Conservation (phyloP, 2,797 vertebrate genomes). For the Neoniphon sammara region DNA sequence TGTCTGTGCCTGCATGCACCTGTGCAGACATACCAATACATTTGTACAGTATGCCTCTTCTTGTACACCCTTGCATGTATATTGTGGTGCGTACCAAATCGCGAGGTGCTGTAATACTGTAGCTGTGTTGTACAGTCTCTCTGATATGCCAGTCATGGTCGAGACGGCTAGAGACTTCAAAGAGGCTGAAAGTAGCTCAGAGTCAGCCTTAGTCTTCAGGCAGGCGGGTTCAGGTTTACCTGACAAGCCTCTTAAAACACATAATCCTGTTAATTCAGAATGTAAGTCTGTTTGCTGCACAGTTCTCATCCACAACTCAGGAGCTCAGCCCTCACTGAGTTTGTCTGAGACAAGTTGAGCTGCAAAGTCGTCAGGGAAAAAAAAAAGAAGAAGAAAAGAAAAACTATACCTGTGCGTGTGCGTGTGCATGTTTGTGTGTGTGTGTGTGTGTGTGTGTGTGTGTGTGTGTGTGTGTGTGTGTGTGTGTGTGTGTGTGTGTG, state of each 20-base stretch:
- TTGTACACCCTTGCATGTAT: constrained; percentile 22
- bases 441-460: constrained; percentile 21
- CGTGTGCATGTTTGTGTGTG: constrained; percentile 17
- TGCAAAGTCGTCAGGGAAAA: constrained; percentile 53
- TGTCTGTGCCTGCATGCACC: constrained; percentile 28
- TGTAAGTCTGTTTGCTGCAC: constrained; percentile 78
- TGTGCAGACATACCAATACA: neutral
- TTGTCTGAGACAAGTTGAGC: constrained; percentile 74
- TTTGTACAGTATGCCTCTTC: neutral
- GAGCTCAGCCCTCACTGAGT: constrained; percentile 70
- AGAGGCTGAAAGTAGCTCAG: constrained; percentile 74
- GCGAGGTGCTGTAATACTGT: constrained; percentile 39
- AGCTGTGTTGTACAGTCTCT: constrained; percentile 39
- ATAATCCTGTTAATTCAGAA: constrained; percentile 83
- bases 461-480: neutral
- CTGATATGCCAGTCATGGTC: constrained; percentile 73
- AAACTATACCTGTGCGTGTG: constrained; percentile 42
- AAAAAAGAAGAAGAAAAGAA: constrained; percentile 31
- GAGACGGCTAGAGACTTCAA: constrained; percentile 77
- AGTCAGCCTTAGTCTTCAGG: constrained; percentile 73
- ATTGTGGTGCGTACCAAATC: constrained; percentile 47
- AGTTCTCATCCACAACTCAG: constrained; percentile 70
- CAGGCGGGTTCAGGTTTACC: constrained; percentile 79
- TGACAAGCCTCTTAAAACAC: constrained; percentile 82
- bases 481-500: no score